phyloP scores from a whole-genome alignment of 2,888 invertebrate genomes.

The Serripes groenlandicus region DNA sequence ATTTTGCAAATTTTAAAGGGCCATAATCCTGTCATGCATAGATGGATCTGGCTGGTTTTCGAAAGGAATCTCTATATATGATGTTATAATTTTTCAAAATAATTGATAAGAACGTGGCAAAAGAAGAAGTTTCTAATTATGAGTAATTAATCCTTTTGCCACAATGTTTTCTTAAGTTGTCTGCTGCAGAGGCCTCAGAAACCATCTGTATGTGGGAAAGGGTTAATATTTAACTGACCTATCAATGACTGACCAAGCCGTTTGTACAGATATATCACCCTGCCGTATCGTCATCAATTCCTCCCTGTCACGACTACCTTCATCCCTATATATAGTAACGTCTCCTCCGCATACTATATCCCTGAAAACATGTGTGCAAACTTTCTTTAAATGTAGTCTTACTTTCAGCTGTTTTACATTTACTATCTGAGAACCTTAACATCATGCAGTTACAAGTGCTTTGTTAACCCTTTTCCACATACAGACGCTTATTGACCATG shows the following conservation, averaged over 20 bases:
- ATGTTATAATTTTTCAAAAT: not conserved
- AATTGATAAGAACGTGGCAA: not conserved
- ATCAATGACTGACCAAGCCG: slow-evolving; percentile 62
- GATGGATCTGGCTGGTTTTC: too few relatives aligned
- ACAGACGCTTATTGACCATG: too few relatives aligned
- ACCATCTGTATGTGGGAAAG: not conserved
- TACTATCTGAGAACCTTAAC: too few relatives aligned
- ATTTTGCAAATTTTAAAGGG: too few relatives aligned
- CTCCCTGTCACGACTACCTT: slow-evolving; percentile 57
- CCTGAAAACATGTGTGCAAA: slow-evolving; percentile 58
- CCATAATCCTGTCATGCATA: too few relatives aligned
- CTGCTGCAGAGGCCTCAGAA: not conserved
- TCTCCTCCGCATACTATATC: slow-evolving; percentile 60
- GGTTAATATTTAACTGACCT: slow-evolving; percentile 42
- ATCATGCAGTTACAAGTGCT: too few relatives aligned
- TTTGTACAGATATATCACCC: slow-evolving; percentile 52
- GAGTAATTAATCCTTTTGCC: not conserved
- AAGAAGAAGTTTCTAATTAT: not conserved
- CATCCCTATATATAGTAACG: slow-evolving; percentile 67
- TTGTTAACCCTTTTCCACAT: too few relatives aligned
- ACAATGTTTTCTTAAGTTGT: not conserved
- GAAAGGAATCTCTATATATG: not conserved
- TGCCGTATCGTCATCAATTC: slow-evolving; percentile 66
- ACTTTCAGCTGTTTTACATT: too few relatives aligned
- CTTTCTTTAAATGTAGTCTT: too few relatives aligned